These are phyloP conservation scores for Galaxias olidus DNA, from an alignment of 2,797 vertebrate species.

Conservation along the genomic window DNA sequence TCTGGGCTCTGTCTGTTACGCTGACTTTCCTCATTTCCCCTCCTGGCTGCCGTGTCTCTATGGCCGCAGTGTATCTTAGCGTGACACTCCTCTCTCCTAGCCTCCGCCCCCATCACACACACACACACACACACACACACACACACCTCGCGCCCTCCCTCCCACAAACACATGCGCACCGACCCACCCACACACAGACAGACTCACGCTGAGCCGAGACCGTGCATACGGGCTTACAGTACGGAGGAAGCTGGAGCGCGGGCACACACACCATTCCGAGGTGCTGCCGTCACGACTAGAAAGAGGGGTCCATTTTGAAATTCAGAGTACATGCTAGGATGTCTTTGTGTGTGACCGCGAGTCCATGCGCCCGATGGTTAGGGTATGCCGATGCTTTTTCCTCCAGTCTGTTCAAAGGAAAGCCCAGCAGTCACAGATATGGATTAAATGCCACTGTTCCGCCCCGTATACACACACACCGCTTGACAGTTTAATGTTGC, in stretches of 20 bases:
- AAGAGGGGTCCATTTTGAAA: neutral
- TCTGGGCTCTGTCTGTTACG: conserved; percentile 66
- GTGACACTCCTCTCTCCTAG: no score
- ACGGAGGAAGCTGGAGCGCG: conserved; percentile 27
- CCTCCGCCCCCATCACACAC: neutral
- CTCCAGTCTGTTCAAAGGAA: conserved; percentile 50
- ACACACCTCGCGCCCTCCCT: conserved; percentile 22
- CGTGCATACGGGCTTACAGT: conserved; percentile 50
- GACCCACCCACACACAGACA: neutral
- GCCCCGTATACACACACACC: conserved; percentile 11
- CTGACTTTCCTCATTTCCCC: conserved; percentile 61
- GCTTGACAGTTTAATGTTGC: conserved; percentile 44
- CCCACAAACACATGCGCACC: conserved; percentile 36
- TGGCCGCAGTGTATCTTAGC: neutral
- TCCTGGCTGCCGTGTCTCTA: conserved; percentile 17
- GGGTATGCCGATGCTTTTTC: conserved; percentile 42
- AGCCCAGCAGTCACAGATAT: conserved; percentile 48
- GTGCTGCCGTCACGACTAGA: conserved; percentile 22
- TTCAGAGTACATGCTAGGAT: neutral
- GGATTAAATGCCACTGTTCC: conserved; percentile 54
- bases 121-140: conserved; percentile 18
- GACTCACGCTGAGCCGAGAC: conserved; percentile 3
- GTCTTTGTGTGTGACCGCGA: conserved; percentile 17
- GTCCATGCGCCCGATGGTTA: conserved; percentile 7
- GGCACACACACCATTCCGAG: conserved; percentile 26